These are phyloP conservation scores for Drosophila phalerata DNA, from an alignment of 2,888 invertebrate genomes.

Conservation along the genomic window DNA sequence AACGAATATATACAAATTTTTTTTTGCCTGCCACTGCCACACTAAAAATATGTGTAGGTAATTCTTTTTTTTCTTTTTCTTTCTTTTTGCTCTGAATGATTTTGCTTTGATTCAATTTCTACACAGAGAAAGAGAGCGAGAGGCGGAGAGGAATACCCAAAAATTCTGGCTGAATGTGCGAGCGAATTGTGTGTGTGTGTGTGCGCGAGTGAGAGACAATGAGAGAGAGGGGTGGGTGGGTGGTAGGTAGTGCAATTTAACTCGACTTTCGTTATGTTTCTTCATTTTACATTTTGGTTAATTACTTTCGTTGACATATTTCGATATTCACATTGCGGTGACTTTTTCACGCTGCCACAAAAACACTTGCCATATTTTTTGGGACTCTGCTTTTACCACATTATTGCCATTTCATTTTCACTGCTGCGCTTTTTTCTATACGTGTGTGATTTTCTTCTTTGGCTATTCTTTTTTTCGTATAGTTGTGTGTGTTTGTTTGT, in stretches of 20 bases:
- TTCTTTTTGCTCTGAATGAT: constrained; percentile 64
- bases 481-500: constrained; percentile 11
- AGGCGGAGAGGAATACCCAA: constrained; percentile 13
- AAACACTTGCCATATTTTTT: constrained; percentile 47
- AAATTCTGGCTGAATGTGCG: constrained; percentile 12
- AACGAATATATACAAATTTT: constrained; percentile 77
- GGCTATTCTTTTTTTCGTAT: constrained; percentile 30
- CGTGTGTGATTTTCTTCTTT: constrained; percentile 63
- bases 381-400: constrained; percentile 55
- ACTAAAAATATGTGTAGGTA: constrained; percentile 71
- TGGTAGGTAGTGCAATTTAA: constrained; percentile 54
- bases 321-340: constrained; percentile 37
- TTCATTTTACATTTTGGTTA: constrained; percentile 20
- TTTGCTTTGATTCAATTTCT: constrained; percentile 68
- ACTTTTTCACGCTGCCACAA: constrained; percentile 27
- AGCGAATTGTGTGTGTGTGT: constrained; percentile 4
- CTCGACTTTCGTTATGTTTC: constrained; percentile 45
- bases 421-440: constrained; percentile 61
- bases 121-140: constrained; percentile 49
- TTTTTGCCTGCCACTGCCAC: constrained; percentile 64
- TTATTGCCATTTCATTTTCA: constrained; percentile 58
- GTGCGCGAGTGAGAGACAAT: constrained; percentile 1
- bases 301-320: constrained; percentile 43
- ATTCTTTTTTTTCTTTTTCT: constrained; percentile 56
- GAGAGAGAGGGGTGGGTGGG: constrained; percentile 7